Conservation (phyloP, 2,888 invertebrate genomes). For the Epistrophe grossulariae region DNA sequence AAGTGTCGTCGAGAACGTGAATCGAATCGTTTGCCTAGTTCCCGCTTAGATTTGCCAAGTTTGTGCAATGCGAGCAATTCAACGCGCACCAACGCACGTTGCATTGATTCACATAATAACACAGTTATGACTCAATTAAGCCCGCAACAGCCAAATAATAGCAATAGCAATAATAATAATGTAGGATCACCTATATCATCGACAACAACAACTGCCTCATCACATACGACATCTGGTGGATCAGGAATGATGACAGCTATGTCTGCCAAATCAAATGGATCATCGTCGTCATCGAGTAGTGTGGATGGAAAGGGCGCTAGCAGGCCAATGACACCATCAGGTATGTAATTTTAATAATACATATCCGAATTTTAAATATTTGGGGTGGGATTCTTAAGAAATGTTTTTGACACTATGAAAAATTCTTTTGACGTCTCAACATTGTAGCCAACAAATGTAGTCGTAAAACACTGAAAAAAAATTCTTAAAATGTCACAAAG, state of each 20-base stretch:
- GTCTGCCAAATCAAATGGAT: constrained; percentile 82
- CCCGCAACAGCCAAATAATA: constrained; percentile 76
- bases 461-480: too few relatives aligned
- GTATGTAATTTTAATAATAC: constrained; percentile 76
- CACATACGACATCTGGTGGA: constrained; percentile 77
- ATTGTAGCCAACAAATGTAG: too few relatives aligned
- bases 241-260: constrained; percentile 77
- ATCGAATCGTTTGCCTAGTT: constrained; percentile 79
- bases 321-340: constrained; percentile 83
- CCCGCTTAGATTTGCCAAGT: constrained; percentile 82
- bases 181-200: constrained; percentile 82
- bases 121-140: constrained; percentile 79
- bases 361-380: too few relatives aligned
- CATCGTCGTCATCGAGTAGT: constrained; percentile 80
- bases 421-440: too few relatives aligned
- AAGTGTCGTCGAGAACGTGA: constrained; percentile 84
- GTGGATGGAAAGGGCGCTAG: constrained; percentile 81
- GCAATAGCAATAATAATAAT: constrained; percentile 79
- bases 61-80: constrained; percentile 80
- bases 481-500: too few relatives aligned
- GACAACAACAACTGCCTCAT: constrained; percentile 82
- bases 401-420: too few relatives aligned
- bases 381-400: too few relatives aligned
- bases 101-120: constrained; percentile 81
- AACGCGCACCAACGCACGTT: constrained; percentile 77